Evolutionary conservation across 1,140 invertebrate genomes (phyloP), one percentile per base, ranked within the genome.

Genomic region (Linepithema humile): DNA sequence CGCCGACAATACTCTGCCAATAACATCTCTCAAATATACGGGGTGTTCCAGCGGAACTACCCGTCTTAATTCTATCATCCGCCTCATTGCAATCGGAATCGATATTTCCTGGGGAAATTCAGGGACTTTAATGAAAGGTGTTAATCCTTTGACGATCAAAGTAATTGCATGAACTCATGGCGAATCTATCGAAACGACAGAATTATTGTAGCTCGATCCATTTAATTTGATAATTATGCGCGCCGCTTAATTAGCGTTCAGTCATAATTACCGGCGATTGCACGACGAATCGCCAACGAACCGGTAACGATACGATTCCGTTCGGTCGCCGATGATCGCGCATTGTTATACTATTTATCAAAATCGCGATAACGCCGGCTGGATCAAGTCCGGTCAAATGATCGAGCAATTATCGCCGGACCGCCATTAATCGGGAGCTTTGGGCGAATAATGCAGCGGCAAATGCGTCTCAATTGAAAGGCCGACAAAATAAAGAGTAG

Each of bases 311-410:
- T 70, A 73, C 78, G 32, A 83, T 72, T 74, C 53, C 45, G 60
- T 78, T 67, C 74, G 74, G 74, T 78, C 74, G 74, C 17, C 74
- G 74, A 23, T 65, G 74, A 78, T 78, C 74, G 74, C 60, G 23
- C 38, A 78, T 78, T 78, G 74, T 78, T 78, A 53, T 78, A 78
- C 45, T 78, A 67, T 78, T 78, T 78, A 78, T 78, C 74, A 78
- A 55, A 67, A 67, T 78, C 29, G 60, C 74, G 74, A 67, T 78
- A 78, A 78, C 15, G 45, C 57, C 45, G 48, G 29, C 20, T 43
- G 45, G 45, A 78, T 78, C 74, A 65, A 15, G 9, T 50, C 74
- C 48, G 32, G 45, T 29, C 48, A 78, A 67, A 78, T 78, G 35
- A 78, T 78, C 45, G 48, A 55, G 45, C 45, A 55, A 78, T 78